Conservation (phyloP, 2,888 invertebrate genomes). For the Notodonta ziczac region DNA sequence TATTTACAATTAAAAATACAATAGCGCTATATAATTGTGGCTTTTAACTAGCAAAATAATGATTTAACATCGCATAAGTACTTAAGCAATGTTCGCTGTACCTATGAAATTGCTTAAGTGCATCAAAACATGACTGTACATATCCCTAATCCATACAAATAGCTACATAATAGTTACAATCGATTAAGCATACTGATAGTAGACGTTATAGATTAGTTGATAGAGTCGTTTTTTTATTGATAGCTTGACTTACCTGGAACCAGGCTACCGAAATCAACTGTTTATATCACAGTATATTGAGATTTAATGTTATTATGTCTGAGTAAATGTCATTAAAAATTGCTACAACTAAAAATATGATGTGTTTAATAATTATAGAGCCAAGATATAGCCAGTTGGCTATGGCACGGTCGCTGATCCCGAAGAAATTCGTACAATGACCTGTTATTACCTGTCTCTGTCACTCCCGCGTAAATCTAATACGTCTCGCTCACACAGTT, state of each 20-base stretch:
- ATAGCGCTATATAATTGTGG: constrained; percentile 21
- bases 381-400: too few relatives aligned
- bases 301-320: constrained; percentile 33
- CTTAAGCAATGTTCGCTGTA: constrained; percentile 28
- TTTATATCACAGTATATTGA: constrained; percentile 59
- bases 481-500: too few relatives aligned
- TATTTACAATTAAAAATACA: constrained; percentile 35
- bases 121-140: constrained; percentile 22
- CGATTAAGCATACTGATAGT: constrained; percentile 39
- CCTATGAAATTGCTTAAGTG: constrained; percentile 21
- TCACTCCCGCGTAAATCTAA: too few relatives aligned
- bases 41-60: constrained; percentile 25
- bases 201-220: constrained; percentile 11
- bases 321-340: neutral
- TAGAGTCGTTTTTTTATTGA: too few relatives aligned
- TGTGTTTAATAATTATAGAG: too few relatives aligned
- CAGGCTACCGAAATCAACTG: constrained; percentile 34
- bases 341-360: too few relatives aligned
- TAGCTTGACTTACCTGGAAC: too few relatives aligned
- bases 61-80: constrained; percentile 18
- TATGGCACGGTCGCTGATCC: too few relatives aligned
- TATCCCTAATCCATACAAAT: constrained; percentile 32
- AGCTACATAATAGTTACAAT: constrained; percentile 37
- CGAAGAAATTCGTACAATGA: too few relatives aligned
- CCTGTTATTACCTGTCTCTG: too few relatives aligned